Evolutionary conservation across 1,140 invertebrate species (phyloP).

Genomic region (Heterodera schachtii): DNA sequence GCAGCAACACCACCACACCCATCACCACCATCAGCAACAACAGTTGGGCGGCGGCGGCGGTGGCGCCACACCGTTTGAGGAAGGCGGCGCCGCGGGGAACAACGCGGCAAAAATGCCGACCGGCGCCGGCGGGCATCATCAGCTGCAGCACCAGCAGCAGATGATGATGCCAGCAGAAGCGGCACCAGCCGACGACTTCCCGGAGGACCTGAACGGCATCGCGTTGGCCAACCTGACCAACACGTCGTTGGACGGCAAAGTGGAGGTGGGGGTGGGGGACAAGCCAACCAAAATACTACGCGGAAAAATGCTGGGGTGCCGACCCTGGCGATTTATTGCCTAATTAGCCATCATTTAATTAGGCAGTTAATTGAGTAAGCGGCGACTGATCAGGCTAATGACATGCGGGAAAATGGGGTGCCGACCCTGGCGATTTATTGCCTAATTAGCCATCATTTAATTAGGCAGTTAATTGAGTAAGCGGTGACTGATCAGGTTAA

Average conservation of each 20-base stretch:
- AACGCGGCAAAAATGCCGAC: background rate
- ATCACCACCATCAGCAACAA: background rate
- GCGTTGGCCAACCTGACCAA: conserved; percentile 20
- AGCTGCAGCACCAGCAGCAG: background rate
- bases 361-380: too few relatives aligned
- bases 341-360: too few relatives aligned
- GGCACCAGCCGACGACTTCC: conserved; percentile 4
- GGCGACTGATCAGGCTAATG: too few relatives aligned
- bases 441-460: too few relatives aligned
- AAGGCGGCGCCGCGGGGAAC: background rate
- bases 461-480: too few relatives aligned
- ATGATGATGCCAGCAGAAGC: background rate
- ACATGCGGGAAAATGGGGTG: too few relatives aligned
- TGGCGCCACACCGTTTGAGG: background rate
- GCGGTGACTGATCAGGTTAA: too few relatives aligned
- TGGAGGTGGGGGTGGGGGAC: conserved; percentile 4
- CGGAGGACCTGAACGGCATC: conserved; percentile 11
- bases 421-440: too few relatives aligned
- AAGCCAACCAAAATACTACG: background rate
- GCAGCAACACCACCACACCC: background rate
- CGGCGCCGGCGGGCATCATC: too few relatives aligned
- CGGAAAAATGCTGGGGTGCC: too few relatives aligned
- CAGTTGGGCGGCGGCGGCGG: background rate
- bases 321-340: too few relatives aligned
- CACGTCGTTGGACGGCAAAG: conserved; percentile 11